Evolutionary conservation across 2,888 invertebrate genomes (phyloP).

Genomic region (Nomada ruficornis): DNA sequence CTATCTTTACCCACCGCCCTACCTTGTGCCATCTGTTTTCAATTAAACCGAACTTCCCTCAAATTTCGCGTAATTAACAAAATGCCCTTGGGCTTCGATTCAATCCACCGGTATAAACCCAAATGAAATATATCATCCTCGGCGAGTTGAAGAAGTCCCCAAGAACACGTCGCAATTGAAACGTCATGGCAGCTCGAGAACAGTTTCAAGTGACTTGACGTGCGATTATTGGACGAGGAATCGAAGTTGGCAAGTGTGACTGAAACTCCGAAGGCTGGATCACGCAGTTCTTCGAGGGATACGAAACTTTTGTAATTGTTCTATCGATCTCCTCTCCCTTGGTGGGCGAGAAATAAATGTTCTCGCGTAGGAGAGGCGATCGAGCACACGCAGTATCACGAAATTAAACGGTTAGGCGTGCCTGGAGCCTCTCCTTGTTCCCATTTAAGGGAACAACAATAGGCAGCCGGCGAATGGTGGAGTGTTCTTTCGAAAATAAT

Average conservation of each 20-base stretch:
- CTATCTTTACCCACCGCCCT: not conserved
- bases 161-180: not conserved
- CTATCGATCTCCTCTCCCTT: conserved; percentile 60
- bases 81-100: conserved; percentile 17
- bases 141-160: not conserved
- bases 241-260: conserved; percentile 25
- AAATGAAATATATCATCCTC: too few species aligned
- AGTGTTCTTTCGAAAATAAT: conserved; percentile 34
- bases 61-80: conserved; percentile 41
- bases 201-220: conserved; percentile 7
- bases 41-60: conserved; percentile 36
- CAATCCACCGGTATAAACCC: conserved; percentile 21
- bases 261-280: conserved; percentile 15
- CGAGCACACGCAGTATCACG: conserved; percentile 55
- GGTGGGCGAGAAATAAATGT: conserved; percentile 59
- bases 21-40: conserved; percentile 9
- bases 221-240: conserved; percentile 22
- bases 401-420: conserved; percentile 70
- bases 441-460: conserved; percentile 37
- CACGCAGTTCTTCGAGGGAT: conserved; percentile 48
- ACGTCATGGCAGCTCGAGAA: not conserved
- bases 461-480: not conserved
- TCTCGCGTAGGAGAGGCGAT: conserved; percentile 48
- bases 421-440: conserved; percentile 29
- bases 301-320: conserved; percentile 79